Evolutionary conservation across 2,888 invertebrate genomes (phyloP).

Genomic region (Lepeophtheirus nordmannii): DNA sequence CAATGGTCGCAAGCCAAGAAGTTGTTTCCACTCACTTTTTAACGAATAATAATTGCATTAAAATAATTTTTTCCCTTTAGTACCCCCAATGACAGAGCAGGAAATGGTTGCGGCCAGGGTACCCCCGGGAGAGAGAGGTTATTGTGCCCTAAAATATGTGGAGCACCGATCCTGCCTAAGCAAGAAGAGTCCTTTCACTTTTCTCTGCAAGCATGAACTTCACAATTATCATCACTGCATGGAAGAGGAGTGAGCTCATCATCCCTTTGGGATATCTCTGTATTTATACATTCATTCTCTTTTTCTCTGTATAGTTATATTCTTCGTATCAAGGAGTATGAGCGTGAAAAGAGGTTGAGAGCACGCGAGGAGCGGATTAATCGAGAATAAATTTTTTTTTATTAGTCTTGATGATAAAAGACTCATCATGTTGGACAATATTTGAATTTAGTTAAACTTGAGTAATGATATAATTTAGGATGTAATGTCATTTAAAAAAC

Average conservation of each 20-base stretch:
- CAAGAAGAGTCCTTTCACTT: not conserved
- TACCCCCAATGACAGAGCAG: not conserved
- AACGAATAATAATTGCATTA: not conserved
- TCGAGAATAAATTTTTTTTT: too few species aligned
- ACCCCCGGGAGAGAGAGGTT: not conserved
- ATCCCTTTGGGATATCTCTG: not conserved
- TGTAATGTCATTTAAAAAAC: too few species aligned
- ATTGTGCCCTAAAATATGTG: not conserved
- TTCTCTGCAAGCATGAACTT: not conserved
- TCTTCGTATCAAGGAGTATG: not conserved
- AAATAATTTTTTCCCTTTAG: not conserved
- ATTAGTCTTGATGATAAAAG: too few species aligned
- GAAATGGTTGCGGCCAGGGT: not conserved
- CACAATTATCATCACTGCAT: conserved; percentile 3
- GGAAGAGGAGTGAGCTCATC: not conserved
- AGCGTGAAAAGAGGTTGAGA: not conserved
- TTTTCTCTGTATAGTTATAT: not conserved
- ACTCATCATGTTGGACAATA: too few species aligned
- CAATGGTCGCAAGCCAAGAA: not conserved
- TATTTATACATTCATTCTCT: not conserved
- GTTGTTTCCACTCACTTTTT: not conserved
- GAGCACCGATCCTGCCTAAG: not conserved
- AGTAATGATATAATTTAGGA: too few species aligned
- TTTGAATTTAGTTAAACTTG: too few species aligned
- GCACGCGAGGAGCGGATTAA: not conserved